Base-by-base conservation (phyloP, 2,113 vertebrate genomes). In the Peromyscus maniculatus region DNA sequence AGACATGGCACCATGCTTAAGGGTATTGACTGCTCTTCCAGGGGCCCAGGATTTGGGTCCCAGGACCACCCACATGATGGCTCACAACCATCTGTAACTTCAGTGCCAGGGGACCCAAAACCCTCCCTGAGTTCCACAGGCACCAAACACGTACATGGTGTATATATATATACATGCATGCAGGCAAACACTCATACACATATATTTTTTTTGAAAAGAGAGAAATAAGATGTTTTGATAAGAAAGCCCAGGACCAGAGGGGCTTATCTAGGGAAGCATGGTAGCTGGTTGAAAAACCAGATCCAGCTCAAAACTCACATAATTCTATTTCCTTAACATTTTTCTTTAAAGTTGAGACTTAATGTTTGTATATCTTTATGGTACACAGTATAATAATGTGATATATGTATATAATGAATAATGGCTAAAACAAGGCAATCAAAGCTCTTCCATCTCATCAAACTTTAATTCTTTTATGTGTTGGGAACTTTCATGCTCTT, bases 241-340 rank as follows among this genome's bases (percentile, higher is more conserved):
- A 95, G 77, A 96, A 95, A 74, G 1, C 13, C 59, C 86, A 92
- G 26, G 64, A 88, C 12, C 43, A 39, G 36, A 93, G 91, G 39
- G 16, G 55, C n/a, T 31, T 62, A 28, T 15, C 28, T 59, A 39
- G 36, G 46, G 28, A 33, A 62, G 79, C 22, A 49, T 11, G 1
- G 4, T 7, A 78, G 21, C 62, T 46, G 94, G 7, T 17, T 22
- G n/a, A 83, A 83, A 52, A 92, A 69, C 7, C 3, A 69, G 83
- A 69, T 83, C 24, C 21, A 49, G 12, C 69, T 87, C 46, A 16
- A 49, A 93, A 7, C 1, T 90, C 79, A 93, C 5, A 7, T 21
- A 5, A 87, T 79, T 88, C 92, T 86, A 52, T 78, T 67, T 52
- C 26, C 2, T 15, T 39, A 77, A 28, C 15, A 31, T 66, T 87